These are phyloP conservation scores for Iselma pallidipennis DNA, from an alignment of 2,888 invertebrate genomes.

Conservation along the genomic window DNA sequence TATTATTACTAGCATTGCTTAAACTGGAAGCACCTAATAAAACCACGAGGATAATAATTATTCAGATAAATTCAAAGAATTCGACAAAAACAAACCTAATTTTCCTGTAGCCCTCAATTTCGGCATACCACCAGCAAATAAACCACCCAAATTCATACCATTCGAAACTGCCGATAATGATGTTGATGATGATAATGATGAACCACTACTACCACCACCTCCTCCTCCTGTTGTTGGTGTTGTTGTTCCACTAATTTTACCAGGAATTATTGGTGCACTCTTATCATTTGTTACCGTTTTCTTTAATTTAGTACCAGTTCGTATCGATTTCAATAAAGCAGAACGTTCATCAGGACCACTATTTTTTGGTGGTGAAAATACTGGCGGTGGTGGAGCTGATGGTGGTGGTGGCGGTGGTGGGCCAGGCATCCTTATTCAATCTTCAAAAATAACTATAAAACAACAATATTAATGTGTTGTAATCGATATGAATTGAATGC, in stretches of 20 bases:
- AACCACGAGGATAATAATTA: too few species aligned
- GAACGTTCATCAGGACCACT: conserved; percentile 65
- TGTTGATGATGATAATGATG: conserved; percentile 18
- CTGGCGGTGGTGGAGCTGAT: conserved; percentile 63
- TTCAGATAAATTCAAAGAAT: too few species aligned
- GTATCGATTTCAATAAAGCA: conserved; percentile 79
- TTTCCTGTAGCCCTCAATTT: conserved; percentile 73
- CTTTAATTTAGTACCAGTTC: conserved; percentile 79
- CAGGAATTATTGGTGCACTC: conserved; percentile 79
- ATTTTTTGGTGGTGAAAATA: conserved; percentile 56
- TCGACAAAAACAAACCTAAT: conserved; percentile 40
- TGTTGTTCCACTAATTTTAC: conserved; percentile 62
- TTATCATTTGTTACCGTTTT: conserved; percentile 89
- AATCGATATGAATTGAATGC: background rate
- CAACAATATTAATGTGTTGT: background rate
- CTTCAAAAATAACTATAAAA: background rate
- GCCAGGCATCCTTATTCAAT: conserved; percentile 53
- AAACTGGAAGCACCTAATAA: conserved; percentile 21
- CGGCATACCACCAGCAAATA: conserved; percentile 84
- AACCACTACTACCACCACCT: conserved; percentile 14
- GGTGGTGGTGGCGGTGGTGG: conserved; percentile 69
- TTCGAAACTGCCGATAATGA: conserved; percentile 39
- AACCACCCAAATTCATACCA: conserved; percentile 64
- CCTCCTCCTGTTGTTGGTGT: conserved; percentile 29
- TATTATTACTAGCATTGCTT: conserved; percentile 25